Conservation (phyloP, 1,140 invertebrate genomes). For the Batillaria attramentaria region DNA sequence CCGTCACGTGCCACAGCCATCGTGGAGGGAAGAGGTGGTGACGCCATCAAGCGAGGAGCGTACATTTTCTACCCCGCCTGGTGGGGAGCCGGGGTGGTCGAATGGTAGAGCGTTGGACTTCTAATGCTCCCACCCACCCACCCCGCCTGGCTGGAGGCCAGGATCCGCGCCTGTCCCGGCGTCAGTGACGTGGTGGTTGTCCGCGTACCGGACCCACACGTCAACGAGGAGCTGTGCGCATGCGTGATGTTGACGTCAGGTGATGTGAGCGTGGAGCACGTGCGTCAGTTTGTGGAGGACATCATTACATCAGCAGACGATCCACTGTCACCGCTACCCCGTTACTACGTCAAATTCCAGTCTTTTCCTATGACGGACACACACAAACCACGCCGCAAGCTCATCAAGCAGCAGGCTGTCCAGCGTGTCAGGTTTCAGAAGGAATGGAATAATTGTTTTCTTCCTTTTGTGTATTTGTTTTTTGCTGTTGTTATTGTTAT, state of each 20-base stretch:
- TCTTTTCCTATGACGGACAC: not conserved
- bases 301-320: not conserved
- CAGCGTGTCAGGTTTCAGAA: not conserved
- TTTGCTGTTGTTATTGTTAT: too few relatives aligned
- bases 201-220: not conserved
- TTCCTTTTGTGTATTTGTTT: too few relatives aligned
- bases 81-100: too few relatives aligned
- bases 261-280: not conserved
- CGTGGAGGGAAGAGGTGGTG: too few relatives aligned
- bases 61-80: too few relatives aligned
- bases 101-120: too few relatives aligned
- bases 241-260: not conserved
- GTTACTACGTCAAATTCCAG: not conserved
- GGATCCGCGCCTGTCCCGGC: not conserved
- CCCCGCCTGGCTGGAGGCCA: not conserved
- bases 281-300: not conserved
- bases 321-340: not conserved
- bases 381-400: not conserved
- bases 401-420: not conserved
- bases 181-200: not conserved
- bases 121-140: too few relatives aligned
- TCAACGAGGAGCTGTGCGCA: conserved; percentile 2
- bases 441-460: too few relatives aligned
- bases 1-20: too few relatives aligned
- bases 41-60: too few relatives aligned